These are phyloP conservation scores for Gobiocypris rarus DNA, from an alignment of 2,113 vertebrate genomes.

Conservation along the genomic window DNA sequence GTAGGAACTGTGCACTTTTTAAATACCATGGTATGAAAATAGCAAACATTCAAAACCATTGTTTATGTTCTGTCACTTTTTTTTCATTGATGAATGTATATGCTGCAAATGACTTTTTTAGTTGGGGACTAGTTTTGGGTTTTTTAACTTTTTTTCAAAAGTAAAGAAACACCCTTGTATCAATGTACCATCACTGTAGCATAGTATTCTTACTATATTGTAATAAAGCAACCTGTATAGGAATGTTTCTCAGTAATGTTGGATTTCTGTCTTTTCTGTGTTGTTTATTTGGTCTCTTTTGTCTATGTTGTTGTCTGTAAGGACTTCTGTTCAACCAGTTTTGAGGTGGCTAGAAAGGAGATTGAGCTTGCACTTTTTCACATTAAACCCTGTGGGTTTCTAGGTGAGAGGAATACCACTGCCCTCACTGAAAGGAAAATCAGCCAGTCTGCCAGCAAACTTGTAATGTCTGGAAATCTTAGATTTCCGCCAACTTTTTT, in stretches of 20 bases:
- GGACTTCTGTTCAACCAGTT: background rate
- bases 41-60: background rate
- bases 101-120: too few relatives aligned
- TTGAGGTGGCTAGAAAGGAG: background rate
- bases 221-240: background rate
- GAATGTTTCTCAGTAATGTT: background rate
- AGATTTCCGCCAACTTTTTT: constrained; percentile 32
- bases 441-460: constrained; percentile 36
- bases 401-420: constrained; percentile 27
- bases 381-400: constrained; percentile 24
- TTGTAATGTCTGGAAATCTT: constrained; percentile 56
- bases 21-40: background rate
- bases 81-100: too few relatives aligned
- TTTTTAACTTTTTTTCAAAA: background rate
- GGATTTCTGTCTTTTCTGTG: background rate
- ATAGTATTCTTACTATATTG: background rate
- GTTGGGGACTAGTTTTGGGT: background rate
- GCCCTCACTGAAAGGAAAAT: constrained; percentile 45
- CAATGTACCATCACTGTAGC: background rate
- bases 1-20: background rate
- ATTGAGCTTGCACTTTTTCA: constrained; percentile 4
- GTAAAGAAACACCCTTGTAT: too few relatives aligned
- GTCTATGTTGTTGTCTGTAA: background rate
- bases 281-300: too few relatives aligned
- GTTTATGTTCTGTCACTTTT: background rate